Conservation (phyloP, 2,888 invertebrate genomes). For the Sclerodermus sp. region DNA sequence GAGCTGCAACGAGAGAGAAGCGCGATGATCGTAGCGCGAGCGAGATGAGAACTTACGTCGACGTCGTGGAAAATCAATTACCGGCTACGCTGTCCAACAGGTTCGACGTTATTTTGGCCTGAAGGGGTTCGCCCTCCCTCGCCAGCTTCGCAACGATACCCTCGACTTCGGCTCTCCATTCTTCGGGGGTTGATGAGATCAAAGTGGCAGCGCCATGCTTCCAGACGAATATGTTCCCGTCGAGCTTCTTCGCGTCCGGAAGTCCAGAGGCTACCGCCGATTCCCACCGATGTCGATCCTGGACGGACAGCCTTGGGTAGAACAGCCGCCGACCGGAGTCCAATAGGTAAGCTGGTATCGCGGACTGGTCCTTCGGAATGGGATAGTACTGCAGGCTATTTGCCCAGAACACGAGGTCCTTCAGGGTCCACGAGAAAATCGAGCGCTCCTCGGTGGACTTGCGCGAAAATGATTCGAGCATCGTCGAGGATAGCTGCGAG, state of each 20-base stretch:
- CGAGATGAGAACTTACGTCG: too few relatives aligned
- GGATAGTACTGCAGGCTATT: constrained; percentile 44
- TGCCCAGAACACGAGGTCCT: constrained; percentile 47
- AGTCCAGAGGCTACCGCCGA: constrained; percentile 34
- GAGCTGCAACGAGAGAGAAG: constrained; percentile 24
- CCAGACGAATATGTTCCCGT: constrained; percentile 43
- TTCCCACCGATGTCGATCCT: constrained; percentile 40
- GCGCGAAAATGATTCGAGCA: constrained; percentile 43
- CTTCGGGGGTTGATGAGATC: constrained; percentile 29
- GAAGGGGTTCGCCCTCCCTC: constrained; percentile 49
- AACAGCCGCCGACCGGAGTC: constrained; percentile 44
- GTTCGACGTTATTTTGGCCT: constrained; percentile 40
- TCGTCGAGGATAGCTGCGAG: constrained; percentile 32
- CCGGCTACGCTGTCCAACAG: constrained; percentile 43
- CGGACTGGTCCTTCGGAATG: constrained; percentile 30
- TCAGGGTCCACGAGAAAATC: constrained; percentile 35
- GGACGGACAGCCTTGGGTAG: constrained; percentile 33
- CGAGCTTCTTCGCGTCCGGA: constrained; percentile 14
- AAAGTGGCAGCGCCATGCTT: constrained; percentile 36
- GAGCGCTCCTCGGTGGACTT: constrained; percentile 23
- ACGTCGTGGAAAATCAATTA: constrained; percentile 11
- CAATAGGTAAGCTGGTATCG: constrained; percentile 36
- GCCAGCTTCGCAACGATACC: constrained; percentile 41
- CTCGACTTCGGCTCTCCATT: constrained; percentile 48
- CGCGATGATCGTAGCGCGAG: too few relatives aligned